Evolutionary conservation across 1,140 invertebrate species (phyloP).

Genomic region (Agraylea sexmaculata): DNA sequence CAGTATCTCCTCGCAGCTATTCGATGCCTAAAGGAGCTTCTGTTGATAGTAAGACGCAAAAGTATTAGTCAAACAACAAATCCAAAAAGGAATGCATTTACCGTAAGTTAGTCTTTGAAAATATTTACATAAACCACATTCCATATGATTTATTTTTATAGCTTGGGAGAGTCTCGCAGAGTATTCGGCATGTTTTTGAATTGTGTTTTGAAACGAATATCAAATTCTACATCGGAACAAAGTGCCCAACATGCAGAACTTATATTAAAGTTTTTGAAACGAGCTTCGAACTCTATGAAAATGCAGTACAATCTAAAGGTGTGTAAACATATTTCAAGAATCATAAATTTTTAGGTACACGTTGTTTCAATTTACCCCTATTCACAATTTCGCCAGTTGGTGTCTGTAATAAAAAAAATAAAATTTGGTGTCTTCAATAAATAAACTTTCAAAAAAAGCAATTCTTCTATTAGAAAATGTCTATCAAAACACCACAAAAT

Average conservation of each 20-base stretch:
- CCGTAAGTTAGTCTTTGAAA: slow-evolving; percentile 24
- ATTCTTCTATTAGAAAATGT: too few relatives aligned
- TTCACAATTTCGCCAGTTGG: too few relatives aligned
- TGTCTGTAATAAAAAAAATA: too few relatives aligned
- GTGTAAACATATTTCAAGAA: slow-evolving; percentile 9
- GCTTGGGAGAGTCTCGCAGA: slow-evolving; percentile 55
- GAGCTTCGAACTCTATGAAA: slow-evolving; percentile 62
- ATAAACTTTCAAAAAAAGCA: too few relatives aligned
- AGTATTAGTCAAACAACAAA: slow-evolving; percentile 30
- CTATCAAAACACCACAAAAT: too few relatives aligned
- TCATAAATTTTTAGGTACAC: too few relatives aligned
- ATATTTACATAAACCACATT: slow-evolving; percentile 3
- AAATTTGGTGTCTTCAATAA: too few relatives aligned
- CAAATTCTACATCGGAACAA: slow-evolving; percentile 44
- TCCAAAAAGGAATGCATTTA: slow-evolving; percentile 28
- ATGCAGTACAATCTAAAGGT: slow-evolving; percentile 52
- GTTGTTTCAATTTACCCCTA: too few relatives aligned
- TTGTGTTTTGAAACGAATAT: slow-evolving; percentile 59
- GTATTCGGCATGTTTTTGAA: slow-evolving; percentile 76
- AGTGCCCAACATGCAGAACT: slow-evolving; percentile 51
- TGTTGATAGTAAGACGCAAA: slow-evolving; percentile 24
- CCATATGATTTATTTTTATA: slow-evolving; percentile 22
- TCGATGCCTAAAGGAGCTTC: neutral
- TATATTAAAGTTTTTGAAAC: slow-evolving; percentile 72
- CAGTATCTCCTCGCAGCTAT: neutral